phyloP scores from a whole-genome alignment of 2,113 vertebrate species.

The Gallinago undulata region DNA sequence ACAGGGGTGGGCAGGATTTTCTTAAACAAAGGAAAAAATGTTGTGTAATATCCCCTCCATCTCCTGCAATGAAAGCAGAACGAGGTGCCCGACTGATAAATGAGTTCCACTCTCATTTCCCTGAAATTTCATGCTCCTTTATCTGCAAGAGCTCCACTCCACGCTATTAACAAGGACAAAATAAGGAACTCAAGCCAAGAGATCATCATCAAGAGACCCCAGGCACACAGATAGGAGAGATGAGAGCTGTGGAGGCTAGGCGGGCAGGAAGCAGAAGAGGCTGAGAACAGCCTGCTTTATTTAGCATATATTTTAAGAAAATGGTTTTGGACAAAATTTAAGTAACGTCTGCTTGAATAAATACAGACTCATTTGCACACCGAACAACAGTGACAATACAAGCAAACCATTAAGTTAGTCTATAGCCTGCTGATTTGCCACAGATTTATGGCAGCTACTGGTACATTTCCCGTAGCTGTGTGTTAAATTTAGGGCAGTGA shows the following conservation, averaged over 20 bases:
- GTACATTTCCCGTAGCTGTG: background rate
- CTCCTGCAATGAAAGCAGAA: background rate
- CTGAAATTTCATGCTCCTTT: constrained; percentile 40
- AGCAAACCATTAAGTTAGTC: background rate
- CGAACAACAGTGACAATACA: background rate
- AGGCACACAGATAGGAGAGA: background rate
- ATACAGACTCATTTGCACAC: background rate
- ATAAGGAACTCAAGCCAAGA: constrained; percentile 6
- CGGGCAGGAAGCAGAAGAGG: background rate
- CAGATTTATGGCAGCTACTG: background rate
- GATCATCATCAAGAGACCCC: constrained; percentile 10
- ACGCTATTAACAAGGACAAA: constrained; percentile 6
- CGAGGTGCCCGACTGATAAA: background rate
- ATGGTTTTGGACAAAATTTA: background rate
- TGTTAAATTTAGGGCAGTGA: background rate
- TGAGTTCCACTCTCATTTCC: background rate
- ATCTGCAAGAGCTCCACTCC: background rate
- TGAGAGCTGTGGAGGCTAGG: background rate
- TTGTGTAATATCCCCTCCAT: background rate
- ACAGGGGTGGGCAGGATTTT: background rate
- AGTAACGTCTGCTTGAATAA: background rate
- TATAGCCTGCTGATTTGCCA: background rate
- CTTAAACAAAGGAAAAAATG: background rate
- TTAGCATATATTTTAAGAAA: constrained; percentile 17
- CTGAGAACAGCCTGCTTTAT: background rate